Conservation (phyloP, 2,797 vertebrate species). For the Columba guinea region DNA sequence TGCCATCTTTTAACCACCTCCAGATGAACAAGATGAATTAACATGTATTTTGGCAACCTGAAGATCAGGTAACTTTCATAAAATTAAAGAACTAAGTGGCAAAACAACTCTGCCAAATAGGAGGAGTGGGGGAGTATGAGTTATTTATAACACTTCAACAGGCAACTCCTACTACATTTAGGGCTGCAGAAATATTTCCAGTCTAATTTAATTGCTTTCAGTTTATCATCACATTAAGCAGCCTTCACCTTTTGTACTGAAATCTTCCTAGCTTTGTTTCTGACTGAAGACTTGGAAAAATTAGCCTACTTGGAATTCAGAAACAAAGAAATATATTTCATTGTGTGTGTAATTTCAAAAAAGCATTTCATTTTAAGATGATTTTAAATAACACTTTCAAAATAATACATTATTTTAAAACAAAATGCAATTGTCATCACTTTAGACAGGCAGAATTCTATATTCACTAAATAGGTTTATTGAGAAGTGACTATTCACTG, state of each 20-base stretch:
- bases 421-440: neutral
- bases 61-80: neutral
- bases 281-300: neutral
- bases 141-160: neutral
- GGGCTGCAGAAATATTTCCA: neutral
- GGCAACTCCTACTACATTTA: neutral
- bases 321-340: neutral
- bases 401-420: neutral
- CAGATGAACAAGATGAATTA: neutral
- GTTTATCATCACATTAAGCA: neutral
- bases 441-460: neutral
- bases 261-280: neutral
- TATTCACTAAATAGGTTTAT: neutral
- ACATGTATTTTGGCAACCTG: constrained; percentile 32
- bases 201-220: neutral
- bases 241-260: neutral
- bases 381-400: neutral
- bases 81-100: constrained; percentile 15
- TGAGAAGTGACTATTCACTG: neutral
- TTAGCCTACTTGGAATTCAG: neutral
- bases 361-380: neutral
- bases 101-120: neutral
- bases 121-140: fast-evolving
- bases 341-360: neutral
- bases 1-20: constrained; percentile 3